Evolutionary conservation across 1,140 invertebrate species (phyloP).

Genomic region (Radopholus similis): DNA sequence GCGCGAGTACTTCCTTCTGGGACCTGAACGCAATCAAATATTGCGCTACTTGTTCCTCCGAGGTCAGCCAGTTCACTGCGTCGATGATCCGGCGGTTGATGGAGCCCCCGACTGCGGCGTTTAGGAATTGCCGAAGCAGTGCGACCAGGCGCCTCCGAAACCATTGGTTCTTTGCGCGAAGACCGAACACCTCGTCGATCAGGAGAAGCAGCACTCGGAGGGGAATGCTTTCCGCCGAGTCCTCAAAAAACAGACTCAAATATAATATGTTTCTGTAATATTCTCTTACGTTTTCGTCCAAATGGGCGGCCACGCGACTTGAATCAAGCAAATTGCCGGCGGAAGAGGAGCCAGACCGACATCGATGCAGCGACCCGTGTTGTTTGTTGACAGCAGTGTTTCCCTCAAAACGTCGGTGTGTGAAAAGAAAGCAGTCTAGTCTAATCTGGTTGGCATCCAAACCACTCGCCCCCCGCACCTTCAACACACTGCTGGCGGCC

Average conservation of each 20-base stretch:
- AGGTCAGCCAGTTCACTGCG: slow-evolving; percentile 81
- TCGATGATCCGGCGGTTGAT: slow-evolving; percentile 84
- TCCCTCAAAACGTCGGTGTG: too few relatives aligned
- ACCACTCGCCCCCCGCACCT: slow-evolving; percentile 19
- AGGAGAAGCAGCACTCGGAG: slow-evolving; percentile 77
- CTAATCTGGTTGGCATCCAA: too few relatives aligned
- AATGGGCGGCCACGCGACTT: slow-evolving; percentile 42
- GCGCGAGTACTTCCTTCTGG: slow-evolving; percentile 62
- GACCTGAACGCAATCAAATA: slow-evolving; percentile 79
- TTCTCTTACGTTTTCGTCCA: slow-evolving; percentile 35
- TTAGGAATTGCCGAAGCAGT: slow-evolving; percentile 73
- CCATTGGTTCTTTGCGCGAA: slow-evolving; percentile 82
- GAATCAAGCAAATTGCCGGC: slow-evolving; percentile 34
- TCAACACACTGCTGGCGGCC: slow-evolving; percentile 45
- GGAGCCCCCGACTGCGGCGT: slow-evolving; percentile 78
- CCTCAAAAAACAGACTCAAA: slow-evolving; percentile 1
- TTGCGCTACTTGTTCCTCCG: slow-evolving; percentile 80
- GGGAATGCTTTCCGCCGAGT: slow-evolving; percentile 73
- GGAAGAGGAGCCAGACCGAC: slow-evolving; percentile 6
- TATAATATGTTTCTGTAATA: background rate
- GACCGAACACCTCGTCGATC: slow-evolving; percentile 86
- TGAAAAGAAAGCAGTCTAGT: too few relatives aligned
- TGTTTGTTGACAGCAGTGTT: slow-evolving; percentile 4
- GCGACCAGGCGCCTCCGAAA: slow-evolving; percentile 75
- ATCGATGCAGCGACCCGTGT: background rate